Conservation (phyloP, 2,797 vertebrate genomes). For the Lutjanus campechanus region DNA sequence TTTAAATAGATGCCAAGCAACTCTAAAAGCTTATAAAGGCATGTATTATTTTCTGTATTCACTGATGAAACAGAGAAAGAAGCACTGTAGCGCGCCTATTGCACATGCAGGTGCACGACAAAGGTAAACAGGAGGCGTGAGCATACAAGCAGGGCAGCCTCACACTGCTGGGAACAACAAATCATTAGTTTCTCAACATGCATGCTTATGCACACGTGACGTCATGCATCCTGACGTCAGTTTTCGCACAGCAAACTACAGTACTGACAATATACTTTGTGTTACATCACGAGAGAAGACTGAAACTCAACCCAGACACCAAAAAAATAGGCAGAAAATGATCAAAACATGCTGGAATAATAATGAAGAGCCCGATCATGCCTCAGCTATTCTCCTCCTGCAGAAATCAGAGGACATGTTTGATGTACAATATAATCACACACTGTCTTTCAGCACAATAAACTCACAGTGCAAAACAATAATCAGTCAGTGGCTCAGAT, state of each 20-base stretch:
- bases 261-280: neutral
- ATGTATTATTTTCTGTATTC: neutral
- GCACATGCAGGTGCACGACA: slow-evolving; percentile 52
- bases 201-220: slow-evolving; percentile 38
- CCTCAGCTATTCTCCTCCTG: slow-evolving; percentile 5
- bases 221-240: slow-evolving; percentile 55
- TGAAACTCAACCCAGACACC: neutral
- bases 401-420: neutral
- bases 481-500: slow-evolving; percentile 21
- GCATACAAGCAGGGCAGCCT: neutral
- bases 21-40: neutral
- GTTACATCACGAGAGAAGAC: slow-evolving; percentile 13
- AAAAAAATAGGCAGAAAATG: neutral
- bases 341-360: neutral
- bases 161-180: neutral
- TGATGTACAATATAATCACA: slow-evolving; percentile 4
- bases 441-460: neutral
- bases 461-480: slow-evolving; percentile 15
- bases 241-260: slow-evolving; percentile 19
- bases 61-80: neutral
- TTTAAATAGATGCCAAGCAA: neutral
- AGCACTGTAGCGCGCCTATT: neutral
- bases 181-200: slow-evolving; percentile 23
- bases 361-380: neutral
- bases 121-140: slow-evolving; percentile 43